Evolutionary conservation across 2,113 vertebrate genomes (phyloP).

Genomic region (Callipepla squamata): DNA sequence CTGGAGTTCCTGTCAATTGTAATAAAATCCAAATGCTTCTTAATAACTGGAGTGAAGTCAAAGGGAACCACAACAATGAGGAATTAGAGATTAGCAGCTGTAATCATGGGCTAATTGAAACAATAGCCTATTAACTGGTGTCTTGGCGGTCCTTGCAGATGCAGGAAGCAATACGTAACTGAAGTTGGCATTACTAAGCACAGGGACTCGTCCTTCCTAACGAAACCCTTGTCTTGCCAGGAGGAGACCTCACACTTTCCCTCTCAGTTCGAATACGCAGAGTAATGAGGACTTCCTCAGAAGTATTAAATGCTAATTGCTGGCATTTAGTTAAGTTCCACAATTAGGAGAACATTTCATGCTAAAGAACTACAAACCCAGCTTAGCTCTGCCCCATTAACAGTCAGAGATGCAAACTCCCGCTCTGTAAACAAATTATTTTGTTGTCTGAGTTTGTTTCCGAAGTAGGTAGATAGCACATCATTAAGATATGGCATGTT

Average conservation of each 20-base stretch:
- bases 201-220: background rate
- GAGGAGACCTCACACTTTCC: background rate
- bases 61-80: constrained; percentile 62
- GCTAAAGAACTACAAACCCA: background rate
- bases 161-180: background rate
- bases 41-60: constrained; percentile 70
- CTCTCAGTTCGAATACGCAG: background rate
- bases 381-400: background rate
- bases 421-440: background rate
- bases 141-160: constrained; percentile 37
- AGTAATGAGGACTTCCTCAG: background rate
- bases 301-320: background rate
- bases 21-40: constrained; percentile 72
- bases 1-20: constrained; percentile 67
- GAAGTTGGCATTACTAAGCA: background rate
- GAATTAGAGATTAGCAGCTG: constrained; percentile 65
- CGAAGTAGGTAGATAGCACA: background rate
- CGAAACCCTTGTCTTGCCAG: background rate
- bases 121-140: constrained; percentile 70
- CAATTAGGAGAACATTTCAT: background rate
- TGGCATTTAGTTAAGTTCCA: background rate
- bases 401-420: background rate
- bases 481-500: background rate
- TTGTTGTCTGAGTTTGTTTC: background rate
- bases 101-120: constrained; percentile 74